Evolutionary conservation across 2,113 vertebrate species (phyloP), one percentile per base, ranked within the genome.

Genomic region (Brienomyrus brachyistius): DNA sequence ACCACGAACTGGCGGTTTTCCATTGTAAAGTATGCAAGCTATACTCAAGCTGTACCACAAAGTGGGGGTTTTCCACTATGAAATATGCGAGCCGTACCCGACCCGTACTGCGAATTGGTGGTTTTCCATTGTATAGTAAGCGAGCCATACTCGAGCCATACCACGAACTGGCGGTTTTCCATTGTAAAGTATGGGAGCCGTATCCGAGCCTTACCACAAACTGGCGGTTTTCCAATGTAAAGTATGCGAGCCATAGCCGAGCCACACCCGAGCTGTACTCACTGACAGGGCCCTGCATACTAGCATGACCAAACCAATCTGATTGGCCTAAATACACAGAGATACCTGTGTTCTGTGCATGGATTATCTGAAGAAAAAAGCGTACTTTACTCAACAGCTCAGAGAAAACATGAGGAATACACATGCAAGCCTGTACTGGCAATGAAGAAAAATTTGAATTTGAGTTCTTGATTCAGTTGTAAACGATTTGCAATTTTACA

Each of bases 21-120:
- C 17, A 19, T 6, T 19, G 5, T 6, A 54, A 6, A 19, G 52
- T 54, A 54, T 2, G 17, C 1, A 0, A 21, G 52, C 5, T 5
- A 0, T 52, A 52, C 15, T 1, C 15, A 0, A 52, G 51, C 3
- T 0, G 0, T 52, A 52, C 51, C 4, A 5, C 4, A 0, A 52
- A 52, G 1, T 52, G 51, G 51, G 0, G 15, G 3, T 52, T 17
- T 17, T 4, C 51, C 51, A 4, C 17, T 52, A 0, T 52, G 19
- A 52, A 52, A 15, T 52, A 52, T 17, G 0, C 15, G 0, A 52
- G 4, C 15, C 15, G 1, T 52, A 4, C 13, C 0, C 51, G 3
- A 17, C 13, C 51, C 0, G 0, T 52, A 52, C 0, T 3, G 17
- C 1, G 0, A 52, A 52, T 13, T 52, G 51, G 3, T 0, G 3